Evolutionary conservation across 2,797 vertebrate genomes (phyloP).

Genomic region (Gymnoscopelus braueri): DNA sequence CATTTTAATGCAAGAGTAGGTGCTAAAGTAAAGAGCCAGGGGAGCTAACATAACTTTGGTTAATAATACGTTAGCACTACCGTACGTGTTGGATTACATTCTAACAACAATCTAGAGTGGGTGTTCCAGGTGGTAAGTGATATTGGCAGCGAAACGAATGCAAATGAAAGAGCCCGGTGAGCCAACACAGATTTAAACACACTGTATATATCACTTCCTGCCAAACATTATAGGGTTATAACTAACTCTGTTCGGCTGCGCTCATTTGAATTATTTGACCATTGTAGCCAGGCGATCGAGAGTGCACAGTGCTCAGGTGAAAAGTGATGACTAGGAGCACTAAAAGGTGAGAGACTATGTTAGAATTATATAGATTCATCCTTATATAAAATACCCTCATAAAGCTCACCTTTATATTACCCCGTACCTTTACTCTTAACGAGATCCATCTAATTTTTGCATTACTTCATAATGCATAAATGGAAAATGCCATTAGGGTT

Average conservation of each 20-base stretch:
- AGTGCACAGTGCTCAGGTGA: slow-evolving; percentile 54
- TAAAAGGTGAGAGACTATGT: slow-evolving; percentile 70
- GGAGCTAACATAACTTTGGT: background rate
- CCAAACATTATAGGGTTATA: slow-evolving; percentile 16
- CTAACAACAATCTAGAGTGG: background rate
- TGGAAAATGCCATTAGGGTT: slow-evolving; percentile 78
- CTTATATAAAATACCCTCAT: slow-evolving; percentile 67
- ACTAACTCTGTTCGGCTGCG: background rate
- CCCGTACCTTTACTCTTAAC: slow-evolving; percentile 66
- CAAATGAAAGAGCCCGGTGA: background rate
- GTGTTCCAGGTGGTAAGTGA: background rate
- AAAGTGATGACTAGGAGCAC: slow-evolving; percentile 63
- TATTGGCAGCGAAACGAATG: background rate
- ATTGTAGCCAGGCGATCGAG: slow-evolving; percentile 36
- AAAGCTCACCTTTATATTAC: slow-evolving; percentile 67
- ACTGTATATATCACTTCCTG: slow-evolving; percentile 19
- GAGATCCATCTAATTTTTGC: slow-evolving; percentile 68
- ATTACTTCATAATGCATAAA: slow-evolving; percentile 78
- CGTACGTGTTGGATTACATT: background rate
- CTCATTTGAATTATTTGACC: slow-evolving; percentile 42
- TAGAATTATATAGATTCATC: slow-evolving; percentile 76
- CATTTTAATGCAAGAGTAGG: background rate
- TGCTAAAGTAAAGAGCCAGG: background rate
- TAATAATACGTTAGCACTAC: background rate
- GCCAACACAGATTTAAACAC: background rate